Base-by-base conservation (phyloP, 1,140 invertebrate genomes). In the Popillia japonica region DNA sequence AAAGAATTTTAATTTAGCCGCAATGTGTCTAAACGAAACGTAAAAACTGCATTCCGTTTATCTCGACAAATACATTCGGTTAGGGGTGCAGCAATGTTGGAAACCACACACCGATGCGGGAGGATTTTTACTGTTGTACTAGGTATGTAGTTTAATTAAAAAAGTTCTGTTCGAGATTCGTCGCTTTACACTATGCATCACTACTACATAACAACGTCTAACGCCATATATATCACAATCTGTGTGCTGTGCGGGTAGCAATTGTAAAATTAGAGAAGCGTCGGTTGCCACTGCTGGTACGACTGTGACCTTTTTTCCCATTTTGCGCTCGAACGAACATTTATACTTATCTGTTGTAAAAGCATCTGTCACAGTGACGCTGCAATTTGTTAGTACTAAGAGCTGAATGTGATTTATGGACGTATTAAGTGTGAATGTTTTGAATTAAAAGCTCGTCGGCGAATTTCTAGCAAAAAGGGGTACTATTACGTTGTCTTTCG, bases 281-380 rank as follows among this genome's bases (percentile, higher is more conserved):
- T 6, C 22, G 11, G 61, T 6, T 27, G 9, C 11, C 27, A 27
- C 9, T 7, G 61, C 22, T 10, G 61, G 4, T 23, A 20, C 11
- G 27, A 14, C 20, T 27, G 61, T 22, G 20, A 14, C 22, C 22
- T 34, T 68, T 68, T 68, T 23, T 68, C 3, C 61, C n/a, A 17
- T 20, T 20, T 64, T 64, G 9, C n/a, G 59, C 59, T 22, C 59
- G 59, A 64, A 17, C 61, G 61, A 14, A 68, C 61, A 7, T 27
- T 27, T 22, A 14, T 22, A 68, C 61, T 68, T 68, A 68, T 68
- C 61, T 68, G 61, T 68, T 68, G 61, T 34, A 34, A 68, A 17
- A 34, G 61, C 61, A 68, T 68, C 61, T 68, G 61, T 68, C 61
- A 68, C 61, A 20, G 61, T 68, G 61, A 68, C 61, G 61, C 17